Percentiles rank a stretch among this genome's conserved stretches.
Evolutionary conservation across 2,888 invertebrate species (phyloP).

Genomic region (Andrena bicolor): DNA sequence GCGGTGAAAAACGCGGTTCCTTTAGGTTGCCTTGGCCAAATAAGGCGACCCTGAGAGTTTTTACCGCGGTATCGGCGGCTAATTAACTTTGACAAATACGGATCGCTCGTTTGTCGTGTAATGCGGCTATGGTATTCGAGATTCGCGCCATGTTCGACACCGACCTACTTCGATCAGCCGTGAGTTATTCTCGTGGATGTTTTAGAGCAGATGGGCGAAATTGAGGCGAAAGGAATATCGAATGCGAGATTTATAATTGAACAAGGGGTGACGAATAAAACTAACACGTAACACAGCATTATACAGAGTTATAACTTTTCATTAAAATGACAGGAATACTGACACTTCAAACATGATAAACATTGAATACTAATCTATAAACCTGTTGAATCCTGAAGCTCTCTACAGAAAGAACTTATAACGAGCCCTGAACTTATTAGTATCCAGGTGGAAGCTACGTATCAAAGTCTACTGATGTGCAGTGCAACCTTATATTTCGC

Average conservation of each 20-base stretch:
- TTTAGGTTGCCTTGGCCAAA: constrained; percentile 39
- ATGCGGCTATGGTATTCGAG: constrained; percentile 43
- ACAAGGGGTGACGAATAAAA: no score
- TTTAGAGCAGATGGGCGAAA: constrained; percentile 50
- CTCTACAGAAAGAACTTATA: no score
- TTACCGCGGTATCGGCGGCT: constrained; percentile 68
- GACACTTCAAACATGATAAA: no score
- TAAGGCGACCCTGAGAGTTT: constrained; percentile 41
- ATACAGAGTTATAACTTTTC: no score
- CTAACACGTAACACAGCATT: no score
- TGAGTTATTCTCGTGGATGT: constrained; percentile 61
- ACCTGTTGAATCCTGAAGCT: no score
- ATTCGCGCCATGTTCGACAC: constrained; percentile 42
- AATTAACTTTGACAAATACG: constrained; percentile 73
- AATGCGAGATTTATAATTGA: not conserved
- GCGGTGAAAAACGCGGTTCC: constrained; percentile 32
- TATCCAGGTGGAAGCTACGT: no score
- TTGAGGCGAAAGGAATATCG: constrained; percentile 25
- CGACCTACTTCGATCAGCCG: constrained; percentile 67
- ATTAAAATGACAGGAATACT: no score
- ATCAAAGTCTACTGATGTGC: no score
- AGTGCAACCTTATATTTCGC: no score
- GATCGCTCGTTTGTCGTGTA: constrained; percentile 62
- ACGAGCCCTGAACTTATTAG: no score
- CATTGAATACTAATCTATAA: no score